phyloP scores from a whole-genome alignment of 2,113 vertebrate species.

The Coracopsis vasa region DNA sequence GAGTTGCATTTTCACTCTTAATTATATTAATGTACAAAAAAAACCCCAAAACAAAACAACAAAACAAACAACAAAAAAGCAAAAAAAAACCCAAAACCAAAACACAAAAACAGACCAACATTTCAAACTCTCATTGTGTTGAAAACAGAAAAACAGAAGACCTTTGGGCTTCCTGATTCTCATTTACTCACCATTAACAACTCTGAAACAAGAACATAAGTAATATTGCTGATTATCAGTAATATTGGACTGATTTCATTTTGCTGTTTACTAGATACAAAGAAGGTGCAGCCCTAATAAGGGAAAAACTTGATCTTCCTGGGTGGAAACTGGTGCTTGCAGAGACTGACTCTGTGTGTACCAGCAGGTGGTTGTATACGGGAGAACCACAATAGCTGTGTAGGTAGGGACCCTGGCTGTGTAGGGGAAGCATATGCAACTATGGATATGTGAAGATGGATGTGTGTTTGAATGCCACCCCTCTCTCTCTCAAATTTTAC shows the following conservation, averaged over 20 bases:
- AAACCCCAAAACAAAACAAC: not conserved
- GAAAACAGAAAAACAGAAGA: not conserved
- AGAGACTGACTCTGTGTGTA: not conserved
- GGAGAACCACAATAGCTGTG: not conserved
- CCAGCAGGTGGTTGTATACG: not conserved
- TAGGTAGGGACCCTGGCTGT: rapidly evolving
- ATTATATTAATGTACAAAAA: not conserved
- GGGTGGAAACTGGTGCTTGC: not conserved
- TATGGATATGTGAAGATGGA: not conserved
- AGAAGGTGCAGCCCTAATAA: not conserved
- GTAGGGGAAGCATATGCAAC: not conserved
- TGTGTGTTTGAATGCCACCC: not conserved
- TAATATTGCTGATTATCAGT: not conserved
- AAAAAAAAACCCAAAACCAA: not conserved
- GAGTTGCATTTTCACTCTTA: not conserved
- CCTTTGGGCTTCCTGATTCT: not conserved
- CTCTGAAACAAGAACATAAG: not conserved
- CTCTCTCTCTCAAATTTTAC: not conserved
- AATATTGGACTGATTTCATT: not conserved
- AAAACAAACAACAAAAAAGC: not conserved
- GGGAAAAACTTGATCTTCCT: not conserved
- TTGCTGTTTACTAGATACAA: not conserved
- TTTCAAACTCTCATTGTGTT: not conserved
- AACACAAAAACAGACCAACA: not conserved
- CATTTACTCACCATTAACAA: not conserved